Evolutionary conservation across 2,888 invertebrate genomes (phyloP).

Genomic region (Pasiphila rectangulata): DNA sequence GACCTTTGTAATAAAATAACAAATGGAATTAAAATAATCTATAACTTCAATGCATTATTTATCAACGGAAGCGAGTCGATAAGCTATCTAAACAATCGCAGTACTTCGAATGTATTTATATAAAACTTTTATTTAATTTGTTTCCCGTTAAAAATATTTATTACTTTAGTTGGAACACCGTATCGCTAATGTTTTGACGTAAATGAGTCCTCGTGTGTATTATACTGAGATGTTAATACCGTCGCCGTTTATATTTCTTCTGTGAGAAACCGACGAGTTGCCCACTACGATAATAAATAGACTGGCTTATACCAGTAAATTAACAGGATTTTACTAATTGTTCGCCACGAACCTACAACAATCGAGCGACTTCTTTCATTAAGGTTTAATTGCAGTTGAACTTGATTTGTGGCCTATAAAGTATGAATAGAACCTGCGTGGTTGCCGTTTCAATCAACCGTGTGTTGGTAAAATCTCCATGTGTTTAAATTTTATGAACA

Average conservation of each 20-base stretch:
- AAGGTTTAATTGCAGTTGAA: no score
- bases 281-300: no score
- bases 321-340: no score
- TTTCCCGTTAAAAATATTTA: slow-evolving; percentile 24
- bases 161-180: slow-evolving; percentile 15
- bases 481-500: no score
- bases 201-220: slow-evolving; percentile 14
- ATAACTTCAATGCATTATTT: slow-evolving; percentile 15
- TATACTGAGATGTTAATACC: slow-evolving; percentile 18
- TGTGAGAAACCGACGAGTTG: no score
- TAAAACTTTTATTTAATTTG: slow-evolving; percentile 18
- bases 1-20: background rate
- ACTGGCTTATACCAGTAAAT: no score
- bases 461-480: no score
- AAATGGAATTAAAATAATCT: slow-evolving; percentile 10
- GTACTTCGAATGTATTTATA: slow-evolving; percentile 15
- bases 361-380: no score
- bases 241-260: background rate
- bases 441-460: no score
- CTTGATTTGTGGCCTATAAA: no score
- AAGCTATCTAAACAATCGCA: slow-evolving; percentile 23
- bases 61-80: slow-evolving; percentile 23
- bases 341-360: no score
- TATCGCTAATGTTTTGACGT: slow-evolving; percentile 20
- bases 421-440: no score